Conservation (phyloP, 23 tunicate species). For the Styela clava region DNA sequence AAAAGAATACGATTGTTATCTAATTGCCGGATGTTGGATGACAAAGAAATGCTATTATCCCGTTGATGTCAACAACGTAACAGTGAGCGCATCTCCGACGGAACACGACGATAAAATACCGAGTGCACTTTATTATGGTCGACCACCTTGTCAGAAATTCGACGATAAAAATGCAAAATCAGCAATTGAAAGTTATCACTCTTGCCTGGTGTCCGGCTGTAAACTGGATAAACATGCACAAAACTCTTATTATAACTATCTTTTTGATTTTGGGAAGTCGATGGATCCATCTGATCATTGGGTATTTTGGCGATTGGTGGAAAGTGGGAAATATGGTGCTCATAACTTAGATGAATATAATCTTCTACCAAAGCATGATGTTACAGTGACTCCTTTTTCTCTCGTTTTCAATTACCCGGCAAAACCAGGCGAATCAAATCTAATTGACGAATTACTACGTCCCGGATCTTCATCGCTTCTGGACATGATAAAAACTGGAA, state of each 20-base stretch:
- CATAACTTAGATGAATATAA: conserved; percentile 17
- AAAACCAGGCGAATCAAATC: background rate
- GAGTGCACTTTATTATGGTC: conserved; percentile 19
- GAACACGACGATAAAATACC: conserved; percentile 6
- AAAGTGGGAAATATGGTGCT: conserved; percentile 27
- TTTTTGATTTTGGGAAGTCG: conserved; percentile 4
- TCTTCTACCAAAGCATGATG: conserved; percentile 6
- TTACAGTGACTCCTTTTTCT: conserved; percentile 14
- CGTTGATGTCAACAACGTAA: background rate
- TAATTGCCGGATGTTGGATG: conserved; percentile 25
- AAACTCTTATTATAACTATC: conserved; percentile 28
- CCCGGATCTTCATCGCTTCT: background rate
- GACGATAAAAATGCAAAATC: background rate
- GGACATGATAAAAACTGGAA: conserved; percentile 6
- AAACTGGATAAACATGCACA: conserved; percentile 13
- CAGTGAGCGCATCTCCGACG: background rate
- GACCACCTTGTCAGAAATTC: conserved; percentile 21
- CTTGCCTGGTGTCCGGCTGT: conserved; percentile 24
- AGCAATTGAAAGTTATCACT: conserved; percentile 24
- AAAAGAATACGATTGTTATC: conserved; percentile 9
- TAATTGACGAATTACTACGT: background rate
- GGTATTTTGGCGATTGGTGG: conserved; percentile 30
- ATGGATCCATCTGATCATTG: conserved; percentile 24
- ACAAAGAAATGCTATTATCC: conserved; percentile 6
- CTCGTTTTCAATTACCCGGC: conserved; percentile 13